Evolutionary conservation across 2,797 vertebrate species (phyloP).

Genomic region (Setipinna tenuifilis): DNA sequence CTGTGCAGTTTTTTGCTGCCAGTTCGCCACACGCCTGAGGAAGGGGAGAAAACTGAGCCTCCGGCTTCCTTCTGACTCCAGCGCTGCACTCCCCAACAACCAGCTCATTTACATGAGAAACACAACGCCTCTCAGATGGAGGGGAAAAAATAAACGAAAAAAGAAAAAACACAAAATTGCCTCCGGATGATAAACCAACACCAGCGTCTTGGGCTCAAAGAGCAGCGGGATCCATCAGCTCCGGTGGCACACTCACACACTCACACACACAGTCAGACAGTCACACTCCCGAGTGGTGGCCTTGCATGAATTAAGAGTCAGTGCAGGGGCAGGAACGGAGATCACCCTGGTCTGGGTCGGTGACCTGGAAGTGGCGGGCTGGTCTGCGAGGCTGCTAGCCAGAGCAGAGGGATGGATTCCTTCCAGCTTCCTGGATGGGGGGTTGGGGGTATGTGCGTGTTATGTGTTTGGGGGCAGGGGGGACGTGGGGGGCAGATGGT

Average conservation of each 20-base stretch:
- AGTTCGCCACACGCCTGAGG: not conserved
- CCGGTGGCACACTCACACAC: not conserved
- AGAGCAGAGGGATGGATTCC: not conserved
- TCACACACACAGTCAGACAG: not conserved
- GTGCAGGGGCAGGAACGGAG: not conserved
- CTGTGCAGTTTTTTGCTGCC: constrained; percentile 31
- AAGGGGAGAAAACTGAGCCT: constrained; percentile 22
- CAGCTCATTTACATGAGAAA: constrained; percentile 60
- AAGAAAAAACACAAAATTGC: not conserved
- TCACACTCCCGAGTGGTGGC: not conserved
- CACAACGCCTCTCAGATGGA: not conserved
- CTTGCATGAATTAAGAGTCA: not conserved
- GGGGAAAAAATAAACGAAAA: not conserved
- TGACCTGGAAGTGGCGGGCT: not conserved
- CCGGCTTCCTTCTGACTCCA: constrained; percentile 60
- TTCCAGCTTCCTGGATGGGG: not conserved
- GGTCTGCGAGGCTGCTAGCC: not conserved
- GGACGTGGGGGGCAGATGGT: no score
- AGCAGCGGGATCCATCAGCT: not conserved
- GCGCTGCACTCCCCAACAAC: constrained; percentile 57
- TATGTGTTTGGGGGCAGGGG: not conserved
- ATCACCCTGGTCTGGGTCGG: not conserved
- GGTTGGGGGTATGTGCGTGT: not conserved
- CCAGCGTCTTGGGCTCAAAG: not conserved
- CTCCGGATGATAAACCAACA: constrained; percentile 5